A percentile compares a stretch with the other conserved stretches of the same genome.
phyloP scores from a whole-genome alignment of 1,140 invertebrate genomes.

The Aphidius gifuensis region DNA sequence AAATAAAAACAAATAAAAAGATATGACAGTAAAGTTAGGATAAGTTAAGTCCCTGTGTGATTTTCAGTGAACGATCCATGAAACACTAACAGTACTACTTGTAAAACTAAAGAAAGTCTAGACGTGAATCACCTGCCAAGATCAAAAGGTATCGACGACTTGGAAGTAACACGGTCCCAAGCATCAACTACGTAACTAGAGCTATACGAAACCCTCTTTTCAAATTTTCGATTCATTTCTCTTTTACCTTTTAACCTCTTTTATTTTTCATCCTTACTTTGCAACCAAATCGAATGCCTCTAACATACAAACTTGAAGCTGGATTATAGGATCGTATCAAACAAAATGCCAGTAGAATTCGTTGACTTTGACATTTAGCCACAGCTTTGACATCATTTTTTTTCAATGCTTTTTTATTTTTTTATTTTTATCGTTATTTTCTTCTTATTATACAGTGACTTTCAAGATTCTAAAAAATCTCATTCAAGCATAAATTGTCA shows the following conservation, averaged over 20 bases:
- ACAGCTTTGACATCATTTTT: no score
- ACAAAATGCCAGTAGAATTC: no score
- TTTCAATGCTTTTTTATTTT: neutral
- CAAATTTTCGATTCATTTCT: neutral
- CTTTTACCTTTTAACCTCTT: no score
- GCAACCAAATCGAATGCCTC: neutral
- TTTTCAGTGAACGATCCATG: conserved; percentile 7
- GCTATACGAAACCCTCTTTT: conserved; percentile 26
- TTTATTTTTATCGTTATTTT: neutral
- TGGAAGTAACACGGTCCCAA: conserved; percentile 41
- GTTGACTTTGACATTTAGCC: no score
- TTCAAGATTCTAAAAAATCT: no score
- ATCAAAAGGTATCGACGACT: conserved; percentile 43
- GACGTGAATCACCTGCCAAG: conserved; percentile 32
- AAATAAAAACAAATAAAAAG: neutral
- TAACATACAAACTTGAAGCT: conserved; percentile 6
- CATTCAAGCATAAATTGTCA: no score
- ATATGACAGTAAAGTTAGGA: conserved; percentile 41
- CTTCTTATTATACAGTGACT: no score
- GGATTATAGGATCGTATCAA: conserved; percentile 12
- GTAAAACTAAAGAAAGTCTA: conserved; percentile 35
- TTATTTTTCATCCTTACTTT: no score
- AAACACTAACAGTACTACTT: neutral
- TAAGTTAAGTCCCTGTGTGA: conserved; percentile 33
- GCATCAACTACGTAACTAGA: conserved; percentile 30